Conservation (phyloP, 2,888 invertebrate genomes). For the Clistopyga incitator region DNA sequence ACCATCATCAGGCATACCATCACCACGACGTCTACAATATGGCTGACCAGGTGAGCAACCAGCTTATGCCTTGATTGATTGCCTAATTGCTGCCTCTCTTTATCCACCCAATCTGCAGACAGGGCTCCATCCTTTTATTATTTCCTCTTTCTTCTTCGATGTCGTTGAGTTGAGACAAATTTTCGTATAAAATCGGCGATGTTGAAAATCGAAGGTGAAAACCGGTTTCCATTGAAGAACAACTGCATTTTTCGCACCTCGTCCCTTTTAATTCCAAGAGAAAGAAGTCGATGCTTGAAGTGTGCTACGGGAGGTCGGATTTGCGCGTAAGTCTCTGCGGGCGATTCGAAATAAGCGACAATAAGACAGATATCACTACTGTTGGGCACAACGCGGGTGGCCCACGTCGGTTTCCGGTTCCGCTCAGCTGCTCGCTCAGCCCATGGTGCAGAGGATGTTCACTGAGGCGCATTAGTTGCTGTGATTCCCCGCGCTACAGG, state of each 20-base stretch:
- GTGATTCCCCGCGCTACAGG: conserved; percentile 5
- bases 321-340: conserved; percentile 40
- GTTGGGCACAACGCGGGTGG: conserved; percentile 8
- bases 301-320: neutral
- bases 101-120: conserved; percentile 7
- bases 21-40: conserved; percentile 90
- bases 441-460: conserved; percentile 27
- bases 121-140: neutral
- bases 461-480: neutral
- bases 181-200: conserved; percentile 16
- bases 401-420: conserved; percentile 55
- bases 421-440: conserved; percentile 23
- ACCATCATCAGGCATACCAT: conserved; percentile 85
- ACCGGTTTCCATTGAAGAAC: conserved; percentile 43
- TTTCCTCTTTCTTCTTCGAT: conserved; percentile 14
- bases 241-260: neutral
- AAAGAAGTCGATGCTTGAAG: neutral
- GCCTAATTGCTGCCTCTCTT: neutral
- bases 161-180: neutral
- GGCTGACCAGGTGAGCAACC: conserved; percentile 89
- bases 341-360: conserved; percentile 54
- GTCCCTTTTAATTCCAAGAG: conserved; percentile 7
- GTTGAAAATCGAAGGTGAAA: conserved; percentile 10
- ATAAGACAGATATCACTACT: conserved; percentile 46
- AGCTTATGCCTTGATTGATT: conserved; percentile 12